phyloP scores from a whole-genome alignment of 2,888 invertebrate genomes.

The Leuctra nigra region DNA sequence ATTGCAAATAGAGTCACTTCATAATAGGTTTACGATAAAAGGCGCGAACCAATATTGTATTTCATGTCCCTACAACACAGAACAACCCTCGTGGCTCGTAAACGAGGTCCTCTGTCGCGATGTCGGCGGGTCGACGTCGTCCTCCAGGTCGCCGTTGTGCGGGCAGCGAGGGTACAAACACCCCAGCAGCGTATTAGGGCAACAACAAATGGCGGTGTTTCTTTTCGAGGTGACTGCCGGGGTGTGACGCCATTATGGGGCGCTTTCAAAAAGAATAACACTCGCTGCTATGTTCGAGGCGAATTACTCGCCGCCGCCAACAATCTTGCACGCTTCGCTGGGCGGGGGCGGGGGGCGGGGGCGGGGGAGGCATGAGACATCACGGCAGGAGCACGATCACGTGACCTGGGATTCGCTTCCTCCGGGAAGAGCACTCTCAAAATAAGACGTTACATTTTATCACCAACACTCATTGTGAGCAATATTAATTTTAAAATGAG shows the following conservation, averaged over 20 bases:
- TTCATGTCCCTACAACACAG: not conserved
- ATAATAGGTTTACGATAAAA: not conserved
- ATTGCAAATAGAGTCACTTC: not conserved
- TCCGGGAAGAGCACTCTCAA: too few relatives aligned
- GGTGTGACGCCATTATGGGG: constrained; percentile 23
- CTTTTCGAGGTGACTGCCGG: constrained; percentile 19
- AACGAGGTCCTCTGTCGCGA: not conserved
- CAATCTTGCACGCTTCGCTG: constrained; percentile 7
- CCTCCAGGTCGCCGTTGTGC: not conserved
- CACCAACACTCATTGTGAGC: too few relatives aligned
- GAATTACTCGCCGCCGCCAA: not conserved
- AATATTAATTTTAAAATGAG: too few relatives aligned
- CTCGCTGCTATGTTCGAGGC: not conserved
- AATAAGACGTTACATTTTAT: too few relatives aligned
- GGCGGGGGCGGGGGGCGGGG: too few relatives aligned
- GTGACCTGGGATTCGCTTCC: too few relatives aligned
- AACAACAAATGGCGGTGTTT: constrained; percentile 21
- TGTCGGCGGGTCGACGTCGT: not conserved
- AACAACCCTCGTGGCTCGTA: not conserved
- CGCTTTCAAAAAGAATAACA: constrained; percentile 23
- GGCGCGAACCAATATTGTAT: constrained; percentile 6
- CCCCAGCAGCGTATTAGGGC: not conserved
- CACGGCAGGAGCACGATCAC: too few relatives aligned
- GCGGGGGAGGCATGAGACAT: too few relatives aligned
- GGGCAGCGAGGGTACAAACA: not conserved